These are phyloP conservation scores for Andrena cerasifolii DNA, from an alignment of 1,140 invertebrate species.

Conservation along the genomic window DNA sequence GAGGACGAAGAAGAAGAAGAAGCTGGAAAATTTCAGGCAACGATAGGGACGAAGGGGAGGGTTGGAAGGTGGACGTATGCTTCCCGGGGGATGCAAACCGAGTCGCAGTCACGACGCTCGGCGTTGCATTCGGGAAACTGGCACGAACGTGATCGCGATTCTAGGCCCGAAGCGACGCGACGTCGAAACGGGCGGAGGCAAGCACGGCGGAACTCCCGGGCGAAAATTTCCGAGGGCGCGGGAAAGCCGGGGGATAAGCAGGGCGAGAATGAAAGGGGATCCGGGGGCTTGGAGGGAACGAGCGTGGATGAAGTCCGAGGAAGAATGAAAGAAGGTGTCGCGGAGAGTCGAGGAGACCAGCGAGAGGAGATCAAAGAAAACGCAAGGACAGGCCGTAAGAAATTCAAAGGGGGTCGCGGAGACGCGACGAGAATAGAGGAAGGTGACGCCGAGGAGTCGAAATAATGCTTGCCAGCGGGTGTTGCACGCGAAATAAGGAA, in stretches of 20 bases:
- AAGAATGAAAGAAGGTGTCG: no score
- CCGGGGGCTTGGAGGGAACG: no score
- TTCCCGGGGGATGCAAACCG: constrained; percentile 11
- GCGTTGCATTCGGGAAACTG: constrained; percentile 15
- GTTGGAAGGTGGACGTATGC: constrained; percentile 12
- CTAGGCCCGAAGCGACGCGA: neutral
- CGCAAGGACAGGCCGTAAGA: neutral
- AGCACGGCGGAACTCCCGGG: no score
- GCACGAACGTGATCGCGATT: constrained; percentile 16
- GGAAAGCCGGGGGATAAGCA: neutral
- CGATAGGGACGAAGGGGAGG: neutral
- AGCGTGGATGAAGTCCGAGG: no score
- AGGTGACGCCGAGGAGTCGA: neutral
- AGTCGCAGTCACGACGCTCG: neutral
- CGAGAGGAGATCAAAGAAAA: no score
- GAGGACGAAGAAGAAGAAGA: no score
- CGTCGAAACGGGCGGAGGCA: neutral
- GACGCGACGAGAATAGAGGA: neutral
- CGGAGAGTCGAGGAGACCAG: no score
- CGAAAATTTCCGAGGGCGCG: neutral
- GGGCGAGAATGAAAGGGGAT: neutral
- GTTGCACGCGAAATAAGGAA: constrained; percentile 36
- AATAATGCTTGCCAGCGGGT: neutral
- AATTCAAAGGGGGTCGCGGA: neutral
- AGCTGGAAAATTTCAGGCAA: neutral